Evolutionary conservation across 2,888 invertebrate genomes (phyloP).

Genomic region (Onchidella celtica): DNA sequence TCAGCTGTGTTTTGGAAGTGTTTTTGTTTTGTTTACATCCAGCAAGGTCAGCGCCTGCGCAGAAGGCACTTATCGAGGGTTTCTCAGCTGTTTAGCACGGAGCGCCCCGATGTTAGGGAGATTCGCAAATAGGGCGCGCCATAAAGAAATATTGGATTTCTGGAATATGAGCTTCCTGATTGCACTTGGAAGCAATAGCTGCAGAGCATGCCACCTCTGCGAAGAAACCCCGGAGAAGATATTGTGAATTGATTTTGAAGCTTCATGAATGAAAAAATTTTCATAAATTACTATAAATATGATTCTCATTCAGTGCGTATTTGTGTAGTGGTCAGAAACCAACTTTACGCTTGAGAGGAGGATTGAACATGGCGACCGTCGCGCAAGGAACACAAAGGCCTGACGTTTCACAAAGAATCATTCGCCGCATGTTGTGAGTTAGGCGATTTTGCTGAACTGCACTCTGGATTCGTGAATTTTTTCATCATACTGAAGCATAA

Average conservation of each 20-base stretch:
- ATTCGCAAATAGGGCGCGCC: conserved; percentile 45
- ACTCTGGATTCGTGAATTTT: background rate
- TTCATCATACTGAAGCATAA: conserved; percentile 29
- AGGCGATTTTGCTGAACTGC: conserved; percentile 5
- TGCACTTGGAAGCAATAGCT: background rate
- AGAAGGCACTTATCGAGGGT: conserved; percentile 31
- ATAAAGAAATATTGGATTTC: conserved; percentile 6
- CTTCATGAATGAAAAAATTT: background rate
- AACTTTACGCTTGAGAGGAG: conserved; percentile 38
- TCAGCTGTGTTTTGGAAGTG: conserved; percentile 27
- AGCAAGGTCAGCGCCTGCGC: conserved; percentile 56
- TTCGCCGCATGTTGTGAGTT: conserved; percentile 30
- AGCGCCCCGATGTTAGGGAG: conserved; percentile 12
- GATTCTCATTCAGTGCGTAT: conserved; percentile 34
- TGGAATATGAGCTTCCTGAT: background rate
- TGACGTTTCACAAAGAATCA: conserved; percentile 45
- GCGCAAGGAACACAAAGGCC: conserved; percentile 51
- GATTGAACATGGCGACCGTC: conserved; percentile 52
- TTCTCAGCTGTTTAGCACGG: conserved; percentile 49
- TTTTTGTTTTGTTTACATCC: conserved; percentile 57
- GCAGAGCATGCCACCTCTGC: too few species aligned
- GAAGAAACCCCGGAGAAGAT: too few species aligned
- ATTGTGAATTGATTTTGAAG: too few species aligned
- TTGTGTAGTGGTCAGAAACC: conserved; percentile 21
- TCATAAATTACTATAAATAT: background rate